phyloP scores from a whole-genome alignment of 2,113 vertebrate species.

The Urocolius indicus region DNA sequence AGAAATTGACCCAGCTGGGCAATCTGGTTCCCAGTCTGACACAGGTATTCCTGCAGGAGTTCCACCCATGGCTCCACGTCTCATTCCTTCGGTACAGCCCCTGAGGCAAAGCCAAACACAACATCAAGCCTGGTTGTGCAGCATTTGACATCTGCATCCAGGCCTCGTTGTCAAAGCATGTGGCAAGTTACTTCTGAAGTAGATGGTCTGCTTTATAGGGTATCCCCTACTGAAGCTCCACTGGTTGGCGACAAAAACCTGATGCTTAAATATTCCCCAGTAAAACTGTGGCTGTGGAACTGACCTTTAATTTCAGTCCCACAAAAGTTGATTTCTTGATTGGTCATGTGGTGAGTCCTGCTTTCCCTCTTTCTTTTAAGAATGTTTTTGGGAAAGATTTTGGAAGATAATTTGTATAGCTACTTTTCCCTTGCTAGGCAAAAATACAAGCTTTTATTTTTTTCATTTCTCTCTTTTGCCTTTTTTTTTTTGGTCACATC shows the following conservation, averaged over 20 bases:
- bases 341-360: accelerated
- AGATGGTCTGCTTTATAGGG: not conserved
- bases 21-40: not conserved
- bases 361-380: not conserved
- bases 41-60: not conserved
- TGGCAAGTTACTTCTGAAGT: not conserved
- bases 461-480: not conserved
- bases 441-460: not conserved
- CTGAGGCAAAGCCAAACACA: not conserved
- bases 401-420: not conserved
- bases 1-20: not conserved
- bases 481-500: not conserved
- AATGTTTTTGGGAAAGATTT: not conserved
- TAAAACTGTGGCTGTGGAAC: not conserved
- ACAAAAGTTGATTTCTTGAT: not conserved
- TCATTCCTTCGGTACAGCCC: not conserved
- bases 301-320: not conserved
- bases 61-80: accelerated
- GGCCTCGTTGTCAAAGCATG: not conserved
- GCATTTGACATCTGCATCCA: not conserved
- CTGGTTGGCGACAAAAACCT: not conserved
- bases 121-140: accelerated
- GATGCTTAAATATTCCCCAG: not conserved
- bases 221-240: not conserved
- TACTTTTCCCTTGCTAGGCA: not conserved